These are phyloP conservation scores for Cyrtodaria siliqua DNA, from an alignment of 2,888 invertebrate species.

Conservation along the genomic window DNA sequence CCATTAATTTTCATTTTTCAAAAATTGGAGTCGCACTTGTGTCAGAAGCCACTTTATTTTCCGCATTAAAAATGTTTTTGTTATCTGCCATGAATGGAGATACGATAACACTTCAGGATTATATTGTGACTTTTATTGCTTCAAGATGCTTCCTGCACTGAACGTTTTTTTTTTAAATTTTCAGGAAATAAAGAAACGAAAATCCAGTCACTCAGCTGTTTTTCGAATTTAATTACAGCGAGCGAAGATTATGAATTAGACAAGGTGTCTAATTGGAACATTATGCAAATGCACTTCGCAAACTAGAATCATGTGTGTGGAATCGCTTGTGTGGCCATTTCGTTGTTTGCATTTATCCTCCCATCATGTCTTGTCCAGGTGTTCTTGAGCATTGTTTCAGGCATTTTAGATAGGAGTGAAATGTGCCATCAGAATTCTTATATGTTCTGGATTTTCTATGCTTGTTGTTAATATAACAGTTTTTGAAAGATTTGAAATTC, in stretches of 20 bases:
- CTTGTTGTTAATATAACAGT: too few species aligned
- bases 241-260: neutral
- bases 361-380: too few species aligned
- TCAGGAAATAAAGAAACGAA: neutral
- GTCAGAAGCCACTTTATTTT: conserved; percentile 17
- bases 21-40: conserved; percentile 13
- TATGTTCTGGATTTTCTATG: too few species aligned
- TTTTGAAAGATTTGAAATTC: too few species aligned
- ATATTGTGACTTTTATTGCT: conserved; percentile 14
- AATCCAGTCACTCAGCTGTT: neutral
- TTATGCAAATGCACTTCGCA: neutral
- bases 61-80: conserved; percentile 2
- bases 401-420: too few species aligned
- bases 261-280: neutral
- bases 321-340: too few species aligned
- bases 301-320: neutral
- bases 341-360: too few species aligned
- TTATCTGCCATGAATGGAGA: conserved; percentile 10
- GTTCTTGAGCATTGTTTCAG: too few species aligned
- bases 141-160: conserved; percentile 8
- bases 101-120: conserved; percentile 4
- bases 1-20: conserved; percentile 36
- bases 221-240: too few species aligned
- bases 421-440: too few species aligned
- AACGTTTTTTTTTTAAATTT: conserved; percentile 4